Evolutionary conservation across 2,113 vertebrate genomes (phyloP).

Genomic region (Notarius quadriscutis): DNA sequence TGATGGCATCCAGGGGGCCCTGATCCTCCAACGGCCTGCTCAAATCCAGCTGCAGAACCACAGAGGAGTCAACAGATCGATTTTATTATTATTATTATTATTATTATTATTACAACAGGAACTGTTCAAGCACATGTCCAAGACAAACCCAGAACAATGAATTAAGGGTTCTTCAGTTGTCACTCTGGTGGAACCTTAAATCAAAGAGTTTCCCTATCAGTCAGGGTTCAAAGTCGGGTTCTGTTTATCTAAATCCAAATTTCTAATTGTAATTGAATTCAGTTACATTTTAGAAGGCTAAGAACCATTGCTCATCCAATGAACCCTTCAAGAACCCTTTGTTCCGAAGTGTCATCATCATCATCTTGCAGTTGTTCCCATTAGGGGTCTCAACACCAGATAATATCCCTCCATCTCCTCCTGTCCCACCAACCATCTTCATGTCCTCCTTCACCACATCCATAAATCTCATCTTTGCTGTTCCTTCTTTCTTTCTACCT

Average conservation of each 20-base stretch:
- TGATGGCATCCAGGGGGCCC: constrained; percentile 95
- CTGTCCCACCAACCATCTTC: too few species aligned
- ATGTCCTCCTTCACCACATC: too few species aligned
- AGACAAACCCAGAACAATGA: not conserved
- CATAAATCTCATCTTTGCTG: too few species aligned
- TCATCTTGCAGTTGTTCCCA: too few species aligned
- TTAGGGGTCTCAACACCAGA: too few species aligned
- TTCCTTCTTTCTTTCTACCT: too few species aligned
- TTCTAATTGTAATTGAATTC: not conserved
- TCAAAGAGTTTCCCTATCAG: not conserved
- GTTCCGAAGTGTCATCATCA: too few species aligned
- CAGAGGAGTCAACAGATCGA: not conserved
- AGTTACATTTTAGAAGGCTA: too few species aligned
- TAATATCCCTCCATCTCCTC: too few species aligned
- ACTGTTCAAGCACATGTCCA: not conserved
- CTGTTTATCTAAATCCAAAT: not conserved
- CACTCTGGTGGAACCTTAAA: not conserved
- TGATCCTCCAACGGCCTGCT: constrained; percentile 92
- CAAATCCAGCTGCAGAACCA: constrained; percentile 82
- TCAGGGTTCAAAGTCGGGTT: not conserved
- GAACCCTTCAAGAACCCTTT: not conserved
- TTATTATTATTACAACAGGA: not conserved
- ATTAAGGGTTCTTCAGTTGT: not conserved
- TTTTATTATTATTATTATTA: not conserved
- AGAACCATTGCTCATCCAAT: not conserved